Percentiles rank a stretch among this genome's conserved stretches.
Conservation (phyloP, 2,888 invertebrate genomes). For the Cosmorhoe ocellata region DNA sequence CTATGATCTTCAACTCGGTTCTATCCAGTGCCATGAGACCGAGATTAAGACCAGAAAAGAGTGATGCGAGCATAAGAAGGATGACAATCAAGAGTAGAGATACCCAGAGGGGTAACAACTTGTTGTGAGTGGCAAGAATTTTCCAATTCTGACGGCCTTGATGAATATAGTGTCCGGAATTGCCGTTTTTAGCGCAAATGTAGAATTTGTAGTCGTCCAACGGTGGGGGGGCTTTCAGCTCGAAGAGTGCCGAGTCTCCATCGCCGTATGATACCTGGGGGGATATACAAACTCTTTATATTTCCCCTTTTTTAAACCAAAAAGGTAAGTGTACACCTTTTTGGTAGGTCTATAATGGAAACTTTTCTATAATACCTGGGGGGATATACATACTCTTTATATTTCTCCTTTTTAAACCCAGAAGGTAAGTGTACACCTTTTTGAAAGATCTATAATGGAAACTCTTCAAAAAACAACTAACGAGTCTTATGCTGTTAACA, state of each 20-base stretch:
- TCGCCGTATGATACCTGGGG: slow-evolving; percentile 49
- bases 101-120: slow-evolving; percentile 90
- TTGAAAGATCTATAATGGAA: too few species aligned
- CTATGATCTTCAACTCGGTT: slow-evolving; percentile 96
- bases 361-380: too few species aligned
- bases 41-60: slow-evolving; percentile 98
- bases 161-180: slow-evolving; percentile 76
- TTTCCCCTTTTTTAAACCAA: too few species aligned
- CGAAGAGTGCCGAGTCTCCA: slow-evolving; percentile 55
- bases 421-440: too few species aligned
- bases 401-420: too few species aligned
- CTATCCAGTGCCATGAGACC: slow-evolving; percentile 98
- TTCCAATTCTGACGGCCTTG: slow-evolving; percentile 86
- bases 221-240: slow-evolving; percentile 59
- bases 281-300: not conserved
- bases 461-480: too few species aligned
- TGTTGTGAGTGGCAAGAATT: slow-evolving; percentile 86
- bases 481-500: too few species aligned
- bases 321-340: too few species aligned
- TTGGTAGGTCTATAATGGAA: too few species aligned
- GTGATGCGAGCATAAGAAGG: slow-evolving; percentile 93
- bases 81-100: slow-evolving; percentile 87
- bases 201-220: slow-evolving; percentile 63
- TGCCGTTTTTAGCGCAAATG: slow-evolving; percentile 60
- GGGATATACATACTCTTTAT: too few species aligned